A percentile compares a stretch with the other conserved stretches of the same genome.
Evolutionary conservation across 1,140 invertebrate species (phyloP).

Genomic region (Metaphire vulgaris): DNA sequence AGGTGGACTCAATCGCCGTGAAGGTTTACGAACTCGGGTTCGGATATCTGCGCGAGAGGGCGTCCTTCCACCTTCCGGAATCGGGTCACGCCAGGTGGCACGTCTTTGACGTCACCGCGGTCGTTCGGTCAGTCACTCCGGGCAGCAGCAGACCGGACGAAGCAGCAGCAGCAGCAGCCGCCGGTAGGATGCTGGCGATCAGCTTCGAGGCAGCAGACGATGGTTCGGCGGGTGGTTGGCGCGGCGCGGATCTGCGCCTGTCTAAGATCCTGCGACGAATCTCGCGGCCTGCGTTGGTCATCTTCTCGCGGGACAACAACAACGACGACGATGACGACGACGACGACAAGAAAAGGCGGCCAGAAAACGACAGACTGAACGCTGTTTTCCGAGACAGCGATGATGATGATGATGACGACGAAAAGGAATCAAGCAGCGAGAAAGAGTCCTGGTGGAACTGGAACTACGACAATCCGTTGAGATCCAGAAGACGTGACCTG

Average conservation of each 20-base stretch:
- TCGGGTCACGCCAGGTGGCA: slow-evolving; percentile 41
- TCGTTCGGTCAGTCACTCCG: slow-evolving; percentile 34
- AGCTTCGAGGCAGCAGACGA: slow-evolving; percentile 35
- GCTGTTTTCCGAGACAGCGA: not conserved
- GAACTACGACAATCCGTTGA: slow-evolving; percentile 17
- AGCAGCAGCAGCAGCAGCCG: not conserved
- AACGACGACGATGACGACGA: slow-evolving; percentile 31
- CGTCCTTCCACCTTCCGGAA: slow-evolving; percentile 32
- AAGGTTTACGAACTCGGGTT: slow-evolving; percentile 42
- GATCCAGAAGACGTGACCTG: slow-evolving; percentile 37
- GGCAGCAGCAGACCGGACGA: slow-evolving; percentile 3
- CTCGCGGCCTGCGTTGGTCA: slow-evolving; percentile 49
- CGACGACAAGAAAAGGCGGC: too few species aligned
- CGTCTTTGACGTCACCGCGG: slow-evolving; percentile 42
- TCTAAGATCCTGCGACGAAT: slow-evolving; percentile 40
- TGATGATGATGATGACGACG: not conserved
- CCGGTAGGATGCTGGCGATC: slow-evolving; percentile 35
- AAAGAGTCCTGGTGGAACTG: not conserved
- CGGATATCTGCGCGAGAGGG: slow-evolving; percentile 36
- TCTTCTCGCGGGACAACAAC: slow-evolving; percentile 51
- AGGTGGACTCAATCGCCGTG: slow-evolving; percentile 32
- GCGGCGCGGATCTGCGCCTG: slow-evolving; percentile 33
- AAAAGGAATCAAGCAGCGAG: not conserved
- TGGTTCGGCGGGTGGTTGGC: slow-evolving; percentile 32
- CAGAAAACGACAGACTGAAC: too few species aligned